Evolutionary conservation across 2,113 vertebrate genomes (phyloP), one percentile per base, ranked within the genome.

Genomic region (Lonchura striata): DNA sequence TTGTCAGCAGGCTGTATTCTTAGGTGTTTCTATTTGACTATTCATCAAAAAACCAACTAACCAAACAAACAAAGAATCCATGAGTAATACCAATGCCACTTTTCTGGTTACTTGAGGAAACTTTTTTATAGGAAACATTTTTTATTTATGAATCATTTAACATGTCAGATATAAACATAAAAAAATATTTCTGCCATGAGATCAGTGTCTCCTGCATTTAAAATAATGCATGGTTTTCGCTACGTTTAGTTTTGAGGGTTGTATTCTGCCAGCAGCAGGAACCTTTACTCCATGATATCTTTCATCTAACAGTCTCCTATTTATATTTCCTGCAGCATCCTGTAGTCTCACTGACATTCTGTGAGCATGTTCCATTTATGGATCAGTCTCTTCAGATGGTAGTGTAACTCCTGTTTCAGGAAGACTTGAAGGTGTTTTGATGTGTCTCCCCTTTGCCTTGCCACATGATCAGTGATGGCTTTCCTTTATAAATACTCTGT

Each of bases 231-330:
- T 7, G 16, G 84, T 69, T 95, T 83, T 82, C 63, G 83, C 13
- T 59, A 64, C 27, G 21, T 70, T 75, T 84, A 44, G 91, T 94
- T 94, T 60, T 82, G 49, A 78, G 53, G 28, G 92, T 52, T 91
- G n/a, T 53, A 35, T 87, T 70, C 18, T 86, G 52, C 37, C 88
- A 95, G 61, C 49, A 42, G 70, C 41, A 37, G 66, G 75, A 92
- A 80, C 68, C 53, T 71, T 94, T 91, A 64, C 15, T 31, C 60
- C 91, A 46, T 69, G 87, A 92, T 85, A 88, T 86, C 78, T 94
- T 93, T 94, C 72, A 85, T 53, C 79, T 96, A 86, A 92, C 87
- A 88, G 77, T 82, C 75, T 92, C 80, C 90, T 91, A 87, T 96
- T 96, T 96, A 84, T 72, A 70, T 93, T 96, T 93, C 61, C 79